Conservation (phyloP, 2,888 invertebrate species). For the Agrotis exclamationis region DNA sequence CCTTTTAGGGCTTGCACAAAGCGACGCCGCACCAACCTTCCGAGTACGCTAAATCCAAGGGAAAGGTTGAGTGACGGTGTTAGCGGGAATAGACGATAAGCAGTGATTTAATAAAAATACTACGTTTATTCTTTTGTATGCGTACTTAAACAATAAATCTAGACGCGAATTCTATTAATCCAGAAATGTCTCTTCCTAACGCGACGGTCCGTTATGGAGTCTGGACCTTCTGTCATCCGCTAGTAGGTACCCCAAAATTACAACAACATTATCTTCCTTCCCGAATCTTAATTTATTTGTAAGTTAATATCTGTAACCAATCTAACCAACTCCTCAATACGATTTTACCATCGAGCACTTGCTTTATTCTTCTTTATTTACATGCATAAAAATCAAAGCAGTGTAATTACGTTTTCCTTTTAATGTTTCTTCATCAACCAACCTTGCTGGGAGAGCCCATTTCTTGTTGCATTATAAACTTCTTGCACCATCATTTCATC, state of each 20-base stretch:
- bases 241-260: not conserved
- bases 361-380: too few species aligned
- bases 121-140: not conserved
- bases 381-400: too few species aligned
- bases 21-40: conserved; percentile 77
- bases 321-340: not conserved
- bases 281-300: not conserved
- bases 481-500: too few species aligned
- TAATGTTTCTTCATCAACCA: too few species aligned
- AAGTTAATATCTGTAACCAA: too few species aligned
- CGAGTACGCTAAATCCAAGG: conserved; percentile 70
- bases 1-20: conserved; percentile 81
- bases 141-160: too few species aligned
- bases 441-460: too few species aligned
- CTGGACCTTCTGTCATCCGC: not conserved
- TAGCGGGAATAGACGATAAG: conserved; percentile 57
- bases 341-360: not conserved
- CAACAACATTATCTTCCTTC: not conserved
- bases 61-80: conserved; percentile 61
- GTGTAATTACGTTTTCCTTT: too few species aligned
- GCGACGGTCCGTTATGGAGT: too few species aligned
- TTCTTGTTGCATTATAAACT: too few species aligned
- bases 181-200: too few species aligned
- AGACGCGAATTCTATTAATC: too few species aligned
- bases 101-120: not conserved